These are phyloP conservation scores for Apamea monoglypha DNA, from an alignment of 2,888 invertebrate species.

Conservation along the genomic window DNA sequence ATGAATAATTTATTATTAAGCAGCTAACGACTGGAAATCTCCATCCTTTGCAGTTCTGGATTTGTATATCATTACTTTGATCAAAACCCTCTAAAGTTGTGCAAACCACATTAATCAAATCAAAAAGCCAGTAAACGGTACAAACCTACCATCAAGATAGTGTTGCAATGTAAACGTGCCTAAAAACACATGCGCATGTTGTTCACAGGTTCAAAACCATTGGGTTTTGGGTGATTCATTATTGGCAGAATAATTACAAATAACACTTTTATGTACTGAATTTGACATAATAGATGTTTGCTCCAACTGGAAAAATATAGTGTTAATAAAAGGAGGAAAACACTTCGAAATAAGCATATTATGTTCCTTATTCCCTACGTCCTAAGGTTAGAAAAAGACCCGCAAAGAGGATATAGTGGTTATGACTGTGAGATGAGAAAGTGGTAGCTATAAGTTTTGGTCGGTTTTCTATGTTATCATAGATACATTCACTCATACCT, in stretches of 20 bases:
- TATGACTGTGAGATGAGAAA: too few species aligned
- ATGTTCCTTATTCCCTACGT: too few species aligned
- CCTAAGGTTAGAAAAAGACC: too few species aligned
- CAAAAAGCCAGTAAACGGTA: not conserved
- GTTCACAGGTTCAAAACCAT: not conserved
- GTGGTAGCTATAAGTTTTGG: too few species aligned
- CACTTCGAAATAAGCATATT: too few species aligned
- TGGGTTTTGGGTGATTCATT: too few species aligned
- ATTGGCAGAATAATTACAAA: too few species aligned
- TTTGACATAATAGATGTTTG: not conserved
- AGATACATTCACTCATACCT: too few species aligned
- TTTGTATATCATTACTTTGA: not conserved
- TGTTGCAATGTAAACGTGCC: constrained; percentile 16
- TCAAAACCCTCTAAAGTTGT: not conserved
- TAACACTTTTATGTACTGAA: not conserved
- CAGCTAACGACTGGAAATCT: not conserved
- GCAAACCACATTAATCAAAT: not conserved
- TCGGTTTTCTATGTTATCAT: too few species aligned
- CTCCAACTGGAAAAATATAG: not conserved
- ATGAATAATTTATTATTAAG: not conserved
- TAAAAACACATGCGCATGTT: constrained; percentile 5
- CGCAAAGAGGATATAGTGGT: too few species aligned
- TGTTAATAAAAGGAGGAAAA: not conserved
- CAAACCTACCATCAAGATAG: not conserved
- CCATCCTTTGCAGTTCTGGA: not conserved